Percentiles rank a stretch among this genome's conserved stretches.
Evolutionary conservation across 2,888 invertebrate species (phyloP).

Genomic region (Drosophila cognata): DNA sequence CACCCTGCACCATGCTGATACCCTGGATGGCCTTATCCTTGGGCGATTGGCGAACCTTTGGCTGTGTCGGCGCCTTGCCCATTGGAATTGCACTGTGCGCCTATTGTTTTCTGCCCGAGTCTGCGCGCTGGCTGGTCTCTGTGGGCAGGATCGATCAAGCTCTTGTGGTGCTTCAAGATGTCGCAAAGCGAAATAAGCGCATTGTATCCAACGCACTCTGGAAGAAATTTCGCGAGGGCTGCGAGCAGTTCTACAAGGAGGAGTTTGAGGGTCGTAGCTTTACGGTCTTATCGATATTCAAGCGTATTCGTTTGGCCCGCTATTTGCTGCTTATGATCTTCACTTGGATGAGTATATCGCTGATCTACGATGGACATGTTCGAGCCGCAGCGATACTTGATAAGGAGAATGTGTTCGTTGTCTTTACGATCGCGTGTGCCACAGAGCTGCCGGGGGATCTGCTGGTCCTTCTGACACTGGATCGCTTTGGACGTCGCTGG

Average conservation of each 20-base stretch:
- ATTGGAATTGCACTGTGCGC: constrained; percentile 89
- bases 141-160: constrained; percentile 93
- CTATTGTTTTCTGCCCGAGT: constrained; percentile 93
- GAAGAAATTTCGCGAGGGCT: constrained; percentile 88
- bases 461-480: constrained; percentile 90
- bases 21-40: constrained; percentile 93
- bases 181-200: constrained; percentile 90
- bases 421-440: constrained; percentile 93
- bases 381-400: constrained; percentile 93
- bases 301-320: constrained; percentile 89
- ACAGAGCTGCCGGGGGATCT: constrained; percentile 95
- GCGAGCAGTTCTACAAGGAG: constrained; percentile 88
- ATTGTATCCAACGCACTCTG: constrained; percentile 90
- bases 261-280: constrained; percentile 89
- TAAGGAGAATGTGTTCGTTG: constrained; percentile 91
- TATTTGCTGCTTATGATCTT: constrained; percentile 91
- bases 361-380: constrained; percentile 94
- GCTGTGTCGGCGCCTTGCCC: constrained; percentile 90
- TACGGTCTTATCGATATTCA: constrained; percentile 92
- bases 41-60: constrained; percentile 91
- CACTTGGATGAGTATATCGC: constrained; percentile 94
- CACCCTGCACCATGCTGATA: constrained; percentile 90
- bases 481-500: constrained; percentile 93
- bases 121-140: constrained; percentile 94
- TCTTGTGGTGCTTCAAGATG: constrained; percentile 89